Evolutionary conservation across 2,888 invertebrate species (phyloP), one percentile per base, ranked within the genome.

Genomic region (Vesta saturnalis): DNA sequence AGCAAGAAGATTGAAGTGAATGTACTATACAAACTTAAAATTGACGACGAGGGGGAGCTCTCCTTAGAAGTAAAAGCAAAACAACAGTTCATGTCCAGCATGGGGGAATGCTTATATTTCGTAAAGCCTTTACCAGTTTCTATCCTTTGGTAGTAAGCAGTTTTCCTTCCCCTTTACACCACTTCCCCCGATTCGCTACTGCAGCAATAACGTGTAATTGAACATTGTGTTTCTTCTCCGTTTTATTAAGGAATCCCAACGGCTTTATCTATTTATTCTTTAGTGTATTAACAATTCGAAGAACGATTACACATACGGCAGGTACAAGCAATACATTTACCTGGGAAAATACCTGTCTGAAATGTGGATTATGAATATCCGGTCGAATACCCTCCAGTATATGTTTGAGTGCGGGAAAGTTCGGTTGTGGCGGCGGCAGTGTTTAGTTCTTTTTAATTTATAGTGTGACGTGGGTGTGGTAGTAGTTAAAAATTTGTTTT

Each of bases 311-410:
- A 56, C 63, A 68, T 55, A 39, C 23, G 22, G n/a, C 19, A 16
- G 55, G 61, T 15, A n/a, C 18, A 52, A 18, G 8, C 52, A 19
- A n/a, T 12, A 15, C 39, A 54, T 47, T 52, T 62, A 49, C 59
- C 59, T 57, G 62, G 64, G 52, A 58, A 35, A 58, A 47, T 68
- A 68, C 68, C 68, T 68, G 68, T 56, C 64, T 64, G 63, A 60
- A 60, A 64, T 68, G 68, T 64, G 68, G 52, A 60, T 68, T 68
- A 68, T 68, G 64, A 68, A 68, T 68, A 68, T 68, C 68, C 68
- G 68, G 68, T 67, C 59, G 67, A 59, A 23, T 63, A 39, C 55
- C 55, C 47, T 62, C 49, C 64, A 68, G 68, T 68, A 56, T 39
- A 30, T 14, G 60, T 64, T 56, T 43, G 56, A 56, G 68, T 67